These are phyloP conservation scores for Ophion obscuratus DNA, from an alignment of 2,888 invertebrate genomes.

Conservation along the genomic window DNA sequence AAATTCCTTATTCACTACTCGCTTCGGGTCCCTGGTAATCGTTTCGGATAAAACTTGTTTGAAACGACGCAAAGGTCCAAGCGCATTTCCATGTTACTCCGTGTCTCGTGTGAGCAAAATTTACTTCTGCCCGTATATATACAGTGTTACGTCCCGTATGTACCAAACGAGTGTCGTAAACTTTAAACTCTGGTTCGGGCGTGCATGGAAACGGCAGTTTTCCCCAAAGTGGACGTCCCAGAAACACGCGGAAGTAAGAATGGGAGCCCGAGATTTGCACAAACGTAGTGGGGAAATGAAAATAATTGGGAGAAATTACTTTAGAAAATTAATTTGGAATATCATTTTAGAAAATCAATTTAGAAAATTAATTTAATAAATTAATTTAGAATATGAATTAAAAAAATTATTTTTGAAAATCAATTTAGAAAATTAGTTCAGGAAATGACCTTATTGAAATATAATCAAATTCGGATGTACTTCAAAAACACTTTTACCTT, in stretches of 20 bases:
- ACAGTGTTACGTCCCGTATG: constrained; percentile 14
- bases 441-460: no score
- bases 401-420: no score
- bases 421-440: no score
- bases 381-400: no score
- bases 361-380: no score
- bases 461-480: no score
- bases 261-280: constrained; percentile 1
- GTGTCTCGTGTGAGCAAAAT: constrained; percentile 39
- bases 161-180: constrained; percentile 44
- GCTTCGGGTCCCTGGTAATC: background rate
- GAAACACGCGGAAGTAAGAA: constrained; percentile 9
- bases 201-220: constrained; percentile 43
- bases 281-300: constrained; percentile 7
- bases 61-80: constrained; percentile 46
- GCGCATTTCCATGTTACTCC: constrained; percentile 50
- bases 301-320: background rate
- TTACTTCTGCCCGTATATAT: constrained; percentile 18
- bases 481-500: no score
- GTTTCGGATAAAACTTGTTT: constrained; percentile 54
- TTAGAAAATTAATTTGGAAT: no score
- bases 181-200: constrained; percentile 38
- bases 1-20: constrained; percentile 20
- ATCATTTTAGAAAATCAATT: no score
- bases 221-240: constrained; percentile 27